A percentile compares a stretch with the other conserved stretches of the same genome.
phyloP scores from a whole-genome alignment of 2,888 invertebrate genomes.

The Acanthosoma haemorrhoidale region DNA sequence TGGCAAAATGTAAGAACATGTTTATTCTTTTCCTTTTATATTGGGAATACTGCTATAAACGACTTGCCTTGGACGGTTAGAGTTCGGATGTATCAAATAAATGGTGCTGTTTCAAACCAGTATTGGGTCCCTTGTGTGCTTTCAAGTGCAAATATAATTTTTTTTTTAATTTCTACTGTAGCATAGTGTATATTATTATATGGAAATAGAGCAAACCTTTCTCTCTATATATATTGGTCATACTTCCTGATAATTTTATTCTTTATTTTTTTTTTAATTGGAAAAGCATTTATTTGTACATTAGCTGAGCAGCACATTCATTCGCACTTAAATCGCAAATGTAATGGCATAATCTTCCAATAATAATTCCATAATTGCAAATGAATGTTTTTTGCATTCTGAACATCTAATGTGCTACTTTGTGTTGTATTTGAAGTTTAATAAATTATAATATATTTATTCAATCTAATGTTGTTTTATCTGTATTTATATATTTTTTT shows the following conservation, averaged over 20 bases:
- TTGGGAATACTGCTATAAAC: too few species aligned
- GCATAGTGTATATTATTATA: constrained; percentile 6
- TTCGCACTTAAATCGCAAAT: neutral
- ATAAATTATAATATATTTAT: constrained; percentile 30
- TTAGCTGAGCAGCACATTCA: neutral
- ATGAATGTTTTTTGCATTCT: constrained; percentile 19
- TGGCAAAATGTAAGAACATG: neutral
- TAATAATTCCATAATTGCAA: neutral
- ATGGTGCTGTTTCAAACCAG: neutral
- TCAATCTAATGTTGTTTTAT: neutral
- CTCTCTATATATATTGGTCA: neutral
- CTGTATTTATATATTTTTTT: too few species aligned
- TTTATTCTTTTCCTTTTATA: neutral
- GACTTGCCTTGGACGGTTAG: neutral
- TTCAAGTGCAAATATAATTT: neutral
- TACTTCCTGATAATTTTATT: neutral
- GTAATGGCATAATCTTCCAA: neutral
- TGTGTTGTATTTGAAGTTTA: constrained; percentile 23
- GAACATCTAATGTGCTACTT: constrained; percentile 23
- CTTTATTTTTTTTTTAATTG: neutral
- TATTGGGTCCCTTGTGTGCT: constrained; percentile 7
- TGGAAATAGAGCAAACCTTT: neutral
- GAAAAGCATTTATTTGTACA: neutral
- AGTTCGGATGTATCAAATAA: neutral
- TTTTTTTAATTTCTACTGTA: neutral